Conservation (phyloP, 2,797 vertebrate species). For the Gymnoscopelus microlampas region DNA sequence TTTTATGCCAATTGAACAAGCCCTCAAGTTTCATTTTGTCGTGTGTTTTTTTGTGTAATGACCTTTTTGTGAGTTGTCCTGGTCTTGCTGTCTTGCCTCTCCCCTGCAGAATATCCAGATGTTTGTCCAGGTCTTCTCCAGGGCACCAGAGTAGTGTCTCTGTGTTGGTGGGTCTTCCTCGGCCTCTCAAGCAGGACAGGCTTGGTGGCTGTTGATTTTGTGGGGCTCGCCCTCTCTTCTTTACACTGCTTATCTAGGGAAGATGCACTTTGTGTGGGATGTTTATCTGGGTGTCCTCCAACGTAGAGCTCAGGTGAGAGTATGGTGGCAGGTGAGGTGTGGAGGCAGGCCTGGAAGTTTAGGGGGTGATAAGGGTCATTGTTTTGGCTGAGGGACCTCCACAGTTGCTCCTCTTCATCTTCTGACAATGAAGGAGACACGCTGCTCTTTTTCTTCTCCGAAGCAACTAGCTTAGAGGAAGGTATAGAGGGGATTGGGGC, state of each 20-base stretch:
- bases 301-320: neutral
- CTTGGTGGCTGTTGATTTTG: constrained; percentile 32
- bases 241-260: neutral
- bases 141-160: constrained; percentile 53
- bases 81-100: neutral
- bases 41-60: constrained; percentile 10
- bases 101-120: neutral
- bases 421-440: constrained; percentile 50
- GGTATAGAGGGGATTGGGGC: constrained; percentile 28
- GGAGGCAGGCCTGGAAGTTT: constrained; percentile 77
- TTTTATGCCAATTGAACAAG: too few species aligned
- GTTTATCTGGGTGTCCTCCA: neutral
- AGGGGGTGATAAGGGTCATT: constrained; percentile 83
- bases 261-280: constrained; percentile 1
- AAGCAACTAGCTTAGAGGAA: constrained; percentile 30
- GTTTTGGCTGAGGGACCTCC: constrained; percentile 69
- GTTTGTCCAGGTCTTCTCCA: constrained; percentile 64
- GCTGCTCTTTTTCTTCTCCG: constrained; percentile 50
- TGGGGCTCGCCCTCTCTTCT: neutral
- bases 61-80: constrained; percentile 72
- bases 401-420: constrained; percentile 79
- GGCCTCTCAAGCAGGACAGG: constrained; percentile 48
- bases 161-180: constrained; percentile 54
- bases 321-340: constrained; percentile 38
- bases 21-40: too few species aligned